Percentiles rank a stretch among this genome's conserved stretches.
Conservation (phyloP, 2,113 vertebrate species). For the Sclerurus mexicanus region DNA sequence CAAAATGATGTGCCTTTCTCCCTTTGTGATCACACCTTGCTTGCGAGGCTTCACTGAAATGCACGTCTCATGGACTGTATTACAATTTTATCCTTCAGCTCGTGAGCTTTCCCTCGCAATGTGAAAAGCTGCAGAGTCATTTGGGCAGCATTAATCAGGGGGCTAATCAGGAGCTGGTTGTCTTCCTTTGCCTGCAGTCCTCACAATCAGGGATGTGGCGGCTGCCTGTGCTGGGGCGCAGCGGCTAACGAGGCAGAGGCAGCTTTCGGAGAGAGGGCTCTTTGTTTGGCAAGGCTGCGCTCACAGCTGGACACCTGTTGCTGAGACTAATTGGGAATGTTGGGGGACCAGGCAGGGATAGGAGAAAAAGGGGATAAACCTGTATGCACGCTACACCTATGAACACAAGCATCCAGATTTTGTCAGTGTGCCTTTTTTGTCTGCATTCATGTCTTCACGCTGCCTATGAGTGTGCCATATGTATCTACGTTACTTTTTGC, state of each 20-base stretch:
- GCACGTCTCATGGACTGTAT: neutral
- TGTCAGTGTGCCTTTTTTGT: neutral
- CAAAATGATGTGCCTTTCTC: neutral
- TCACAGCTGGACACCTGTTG: neutral
- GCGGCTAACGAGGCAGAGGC: neutral
- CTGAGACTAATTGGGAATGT: neutral
- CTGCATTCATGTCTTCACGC: neutral
- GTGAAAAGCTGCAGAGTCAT: neutral
- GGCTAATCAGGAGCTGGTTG: neutral
- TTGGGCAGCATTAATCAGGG: neutral
- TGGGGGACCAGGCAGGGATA: neutral
- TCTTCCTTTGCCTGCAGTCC: neutral
- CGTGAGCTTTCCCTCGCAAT: neutral
- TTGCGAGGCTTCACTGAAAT: neutral
- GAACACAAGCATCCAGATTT: neutral
- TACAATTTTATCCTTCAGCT: rapidly evolving
- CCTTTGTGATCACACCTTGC: neutral
- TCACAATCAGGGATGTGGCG: neutral
- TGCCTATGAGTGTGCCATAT: neutral
- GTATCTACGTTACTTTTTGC: neutral
- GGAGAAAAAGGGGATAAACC: neutral
- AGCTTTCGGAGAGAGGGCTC: neutral
- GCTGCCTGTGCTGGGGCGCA: neutral
- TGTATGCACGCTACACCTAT: neutral
- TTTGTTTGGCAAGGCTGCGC: neutral